Percentiles rank a stretch among this genome's conserved stretches.
Conservation (phyloP, 2,888 invertebrate species). For the Agelastica alni region DNA sequence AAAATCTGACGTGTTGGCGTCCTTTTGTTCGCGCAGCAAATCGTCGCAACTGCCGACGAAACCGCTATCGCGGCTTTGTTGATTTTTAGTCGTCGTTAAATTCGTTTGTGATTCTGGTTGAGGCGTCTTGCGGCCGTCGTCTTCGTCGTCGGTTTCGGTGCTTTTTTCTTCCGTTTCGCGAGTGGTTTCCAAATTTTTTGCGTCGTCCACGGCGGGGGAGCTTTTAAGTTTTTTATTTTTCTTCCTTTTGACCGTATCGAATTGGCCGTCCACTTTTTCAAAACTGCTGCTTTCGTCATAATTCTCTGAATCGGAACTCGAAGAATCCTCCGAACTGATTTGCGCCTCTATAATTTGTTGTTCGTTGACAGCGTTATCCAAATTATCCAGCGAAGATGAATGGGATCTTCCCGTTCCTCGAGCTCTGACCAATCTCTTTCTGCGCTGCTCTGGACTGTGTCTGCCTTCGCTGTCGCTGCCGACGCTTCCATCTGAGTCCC, state of each 20-base stretch:
- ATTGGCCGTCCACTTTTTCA: constrained; percentile 74
- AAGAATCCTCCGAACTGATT: constrained; percentile 64
- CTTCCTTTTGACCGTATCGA: constrained; percentile 82
- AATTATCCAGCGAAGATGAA: constrained; percentile 79
- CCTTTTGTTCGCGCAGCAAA: constrained; percentile 70
- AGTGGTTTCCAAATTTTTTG: constrained; percentile 65
- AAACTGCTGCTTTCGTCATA: constrained; percentile 69
- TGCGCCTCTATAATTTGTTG: constrained; percentile 52
- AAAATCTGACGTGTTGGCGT: constrained; percentile 53
- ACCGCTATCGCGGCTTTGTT: constrained; percentile 85
- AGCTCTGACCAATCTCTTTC: constrained; percentile 79
- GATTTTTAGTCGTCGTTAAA: constrained; percentile 70
- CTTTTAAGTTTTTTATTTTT: constrained; percentile 72
- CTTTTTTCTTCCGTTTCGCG: constrained; percentile 63
- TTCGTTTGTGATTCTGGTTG: constrained; percentile 67
- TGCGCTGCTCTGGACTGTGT: constrained; percentile 83
- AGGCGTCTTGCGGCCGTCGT: constrained; percentile 70
- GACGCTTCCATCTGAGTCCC: constrained; percentile 84
- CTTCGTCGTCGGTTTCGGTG: constrained; percentile 66
- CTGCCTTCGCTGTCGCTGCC: constrained; percentile 89
- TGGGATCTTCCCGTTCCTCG: constrained; percentile 83
- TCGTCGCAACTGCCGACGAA: constrained; percentile 90
- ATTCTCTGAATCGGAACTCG: constrained; percentile 75
- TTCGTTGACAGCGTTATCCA: constrained; percentile 59
- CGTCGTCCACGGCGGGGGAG: constrained; percentile 64